Evolutionary conservation across 2,113 vertebrate genomes (phyloP).

Genomic region (Sander vitreus): DNA sequence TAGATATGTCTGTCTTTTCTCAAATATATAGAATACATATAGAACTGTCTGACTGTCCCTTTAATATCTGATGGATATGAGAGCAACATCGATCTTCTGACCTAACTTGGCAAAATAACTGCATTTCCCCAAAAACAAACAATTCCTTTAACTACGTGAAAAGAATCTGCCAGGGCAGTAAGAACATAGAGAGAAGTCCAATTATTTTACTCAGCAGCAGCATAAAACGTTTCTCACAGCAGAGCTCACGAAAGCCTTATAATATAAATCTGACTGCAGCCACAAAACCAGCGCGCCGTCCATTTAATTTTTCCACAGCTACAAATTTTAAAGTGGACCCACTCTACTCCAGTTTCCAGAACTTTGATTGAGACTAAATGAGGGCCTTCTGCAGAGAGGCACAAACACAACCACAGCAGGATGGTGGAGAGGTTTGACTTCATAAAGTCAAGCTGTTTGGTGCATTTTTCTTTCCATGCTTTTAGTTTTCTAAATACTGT

Average conservation of each 20-base stretch:
- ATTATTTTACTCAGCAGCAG: conserved; percentile 23
- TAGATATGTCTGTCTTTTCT: too few relatives aligned
- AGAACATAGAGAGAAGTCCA: not conserved
- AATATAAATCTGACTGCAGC: conserved; percentile 54
- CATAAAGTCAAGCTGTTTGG: conserved; percentile 1
- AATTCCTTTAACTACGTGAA: too few relatives aligned
- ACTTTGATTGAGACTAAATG: conserved; percentile 67
- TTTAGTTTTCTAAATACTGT: conserved; percentile 4
- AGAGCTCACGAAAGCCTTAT: conserved; percentile 30
- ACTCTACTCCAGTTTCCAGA: conserved; percentile 63
- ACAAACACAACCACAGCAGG: conserved; percentile 48
- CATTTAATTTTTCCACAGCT: conserved; percentile 74
- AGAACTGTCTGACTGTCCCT: too few relatives aligned
- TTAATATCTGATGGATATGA: too few relatives aligned
- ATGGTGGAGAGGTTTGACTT: not conserved
- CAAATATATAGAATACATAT: too few relatives aligned
- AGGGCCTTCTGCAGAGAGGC: conserved; percentile 58
- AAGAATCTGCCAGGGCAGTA: not conserved
- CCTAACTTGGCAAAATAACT: not conserved
- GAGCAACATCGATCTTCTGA: not conserved
- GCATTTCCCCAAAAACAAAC: not conserved
- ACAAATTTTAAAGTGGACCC: conserved; percentile 64
- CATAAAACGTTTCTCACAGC: conserved; percentile 39
- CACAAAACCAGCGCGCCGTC: conserved; percentile 57
- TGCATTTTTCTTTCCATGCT: not conserved